These are phyloP conservation scores for Echinops telfairi DNA, from an alignment of 2,113 vertebrate species.

Conservation along the genomic window DNA sequence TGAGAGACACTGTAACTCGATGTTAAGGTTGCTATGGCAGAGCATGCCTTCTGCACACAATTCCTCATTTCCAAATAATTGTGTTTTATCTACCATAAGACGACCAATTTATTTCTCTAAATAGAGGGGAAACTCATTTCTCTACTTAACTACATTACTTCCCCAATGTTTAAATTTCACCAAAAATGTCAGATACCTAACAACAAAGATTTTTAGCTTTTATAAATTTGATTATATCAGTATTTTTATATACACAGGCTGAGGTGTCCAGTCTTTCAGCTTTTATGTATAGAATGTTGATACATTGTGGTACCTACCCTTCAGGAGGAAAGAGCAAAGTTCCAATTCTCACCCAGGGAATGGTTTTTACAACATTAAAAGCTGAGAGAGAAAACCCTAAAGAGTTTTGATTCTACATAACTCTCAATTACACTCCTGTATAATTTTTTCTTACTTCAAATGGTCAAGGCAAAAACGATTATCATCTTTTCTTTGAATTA, in stretches of 20 bases:
- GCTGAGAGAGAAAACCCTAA: background rate
- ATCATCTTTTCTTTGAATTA: background rate
- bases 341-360: slow-evolving; percentile 15
- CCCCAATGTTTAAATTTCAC: slow-evolving; percentile 71
- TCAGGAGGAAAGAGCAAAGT: slow-evolving; percentile 23
- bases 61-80: slow-evolving; percentile 77
- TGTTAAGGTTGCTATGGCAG: slow-evolving; percentile 87
- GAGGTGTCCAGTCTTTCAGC: slow-evolving; percentile 7
- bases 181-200: slow-evolving; percentile 42
- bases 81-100: slow-evolving; percentile 77
- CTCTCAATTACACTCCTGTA: background rate
- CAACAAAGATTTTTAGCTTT: slow-evolving; percentile 38
- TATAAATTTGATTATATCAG: background rate
- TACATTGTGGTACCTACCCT: background rate
- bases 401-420: background rate
- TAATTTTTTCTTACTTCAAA: background rate
- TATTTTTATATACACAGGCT: background rate
- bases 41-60: slow-evolving; percentile 78
- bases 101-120: slow-evolving; percentile 75
- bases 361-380: slow-evolving; percentile 25
- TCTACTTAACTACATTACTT: slow-evolving; percentile 38
- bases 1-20: slow-evolving; percentile 79
- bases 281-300: slow-evolving; percentile 17
- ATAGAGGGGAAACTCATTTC: slow-evolving; percentile 63
- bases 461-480: background rate